Evolutionary conservation across 2,888 invertebrate genomes (phyloP).

Genomic region (Venusia cambrica): DNA sequence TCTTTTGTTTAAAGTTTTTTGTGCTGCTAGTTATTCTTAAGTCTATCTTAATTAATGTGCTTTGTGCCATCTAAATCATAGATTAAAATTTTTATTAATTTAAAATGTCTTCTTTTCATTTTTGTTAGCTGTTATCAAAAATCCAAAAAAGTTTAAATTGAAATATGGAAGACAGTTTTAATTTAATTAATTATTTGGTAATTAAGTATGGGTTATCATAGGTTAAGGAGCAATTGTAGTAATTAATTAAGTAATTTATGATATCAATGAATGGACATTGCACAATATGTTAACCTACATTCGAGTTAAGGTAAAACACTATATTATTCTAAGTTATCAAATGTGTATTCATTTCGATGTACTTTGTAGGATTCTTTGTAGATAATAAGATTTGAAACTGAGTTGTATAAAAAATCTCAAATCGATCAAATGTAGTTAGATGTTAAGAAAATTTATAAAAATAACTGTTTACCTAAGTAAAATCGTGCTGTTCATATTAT

Average conservation of each 20-base stretch:
- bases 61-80: slow-evolving; percentile 18
- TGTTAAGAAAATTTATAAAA: slow-evolving; percentile 8
- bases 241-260: background rate
- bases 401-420: slow-evolving; percentile 7
- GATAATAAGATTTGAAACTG: slow-evolving; percentile 6
- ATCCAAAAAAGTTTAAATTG: slow-evolving; percentile 6
- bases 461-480: no score
- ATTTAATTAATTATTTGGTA: slow-evolving; percentile 28
- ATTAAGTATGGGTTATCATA: slow-evolving; percentile 12
- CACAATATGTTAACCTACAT: background rate
- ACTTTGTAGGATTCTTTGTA: no score
- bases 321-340: slow-evolving; percentile 1
- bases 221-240: background rate
- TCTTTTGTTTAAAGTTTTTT: no score
- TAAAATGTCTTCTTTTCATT: slow-evolving; percentile 4
- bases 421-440: slow-evolving; percentile 10
- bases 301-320: background rate
- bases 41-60: slow-evolving; percentile 9
- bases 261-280: background rate
- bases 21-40: slow-evolving; percentile 50
- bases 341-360: no score
- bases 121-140: slow-evolving; percentile 3
- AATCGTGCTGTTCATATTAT: no score
- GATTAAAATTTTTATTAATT: slow-evolving; percentile 6
- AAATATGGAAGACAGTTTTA: slow-evolving; percentile 3